A percentile compares a stretch with the other conserved stretches of the same genome.
These are phyloP conservation scores for Sus cebifrons DNA, from an alignment of 2,797 vertebrate genomes.

Conservation along the genomic window DNA sequence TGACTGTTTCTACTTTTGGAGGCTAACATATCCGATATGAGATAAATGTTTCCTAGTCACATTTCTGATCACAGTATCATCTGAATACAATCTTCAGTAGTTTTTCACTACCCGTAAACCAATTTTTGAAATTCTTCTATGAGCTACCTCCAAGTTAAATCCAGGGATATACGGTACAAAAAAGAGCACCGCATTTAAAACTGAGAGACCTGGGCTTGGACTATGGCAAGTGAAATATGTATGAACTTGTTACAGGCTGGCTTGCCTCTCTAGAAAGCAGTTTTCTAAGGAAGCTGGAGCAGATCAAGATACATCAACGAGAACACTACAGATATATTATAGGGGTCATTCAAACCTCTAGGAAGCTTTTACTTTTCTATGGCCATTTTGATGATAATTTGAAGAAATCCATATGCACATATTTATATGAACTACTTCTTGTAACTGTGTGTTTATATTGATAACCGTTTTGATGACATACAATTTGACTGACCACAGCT, in stretches of 20 bases:
- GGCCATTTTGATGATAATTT: not conserved
- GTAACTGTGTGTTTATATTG: not conserved
- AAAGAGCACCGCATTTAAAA: not conserved
- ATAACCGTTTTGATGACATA: not conserved
- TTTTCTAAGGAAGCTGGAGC: not conserved
- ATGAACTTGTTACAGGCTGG: not conserved
- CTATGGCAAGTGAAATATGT: not conserved
- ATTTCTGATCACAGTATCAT: not conserved
- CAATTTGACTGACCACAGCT: not conserved
- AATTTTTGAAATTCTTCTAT: not conserved
- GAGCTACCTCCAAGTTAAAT: not conserved
- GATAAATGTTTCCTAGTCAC: not conserved
- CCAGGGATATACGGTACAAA: not conserved
- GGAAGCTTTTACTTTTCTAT: not conserved
- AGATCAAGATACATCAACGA: not conserved
- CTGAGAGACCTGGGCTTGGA: not conserved
- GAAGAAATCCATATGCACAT: not conserved
- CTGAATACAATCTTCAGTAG: not conserved
- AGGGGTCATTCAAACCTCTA: not conserved
- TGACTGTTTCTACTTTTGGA: not conserved
- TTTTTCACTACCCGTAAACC: not conserved
- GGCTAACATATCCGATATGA: not conserved
- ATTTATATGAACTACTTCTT: not conserved
- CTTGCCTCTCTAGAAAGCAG: not conserved
- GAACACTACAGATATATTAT: not conserved